Evolutionary conservation across 2,797 vertebrate genomes (phyloP).

Genomic region (Denticeps clupeoides): DNA sequence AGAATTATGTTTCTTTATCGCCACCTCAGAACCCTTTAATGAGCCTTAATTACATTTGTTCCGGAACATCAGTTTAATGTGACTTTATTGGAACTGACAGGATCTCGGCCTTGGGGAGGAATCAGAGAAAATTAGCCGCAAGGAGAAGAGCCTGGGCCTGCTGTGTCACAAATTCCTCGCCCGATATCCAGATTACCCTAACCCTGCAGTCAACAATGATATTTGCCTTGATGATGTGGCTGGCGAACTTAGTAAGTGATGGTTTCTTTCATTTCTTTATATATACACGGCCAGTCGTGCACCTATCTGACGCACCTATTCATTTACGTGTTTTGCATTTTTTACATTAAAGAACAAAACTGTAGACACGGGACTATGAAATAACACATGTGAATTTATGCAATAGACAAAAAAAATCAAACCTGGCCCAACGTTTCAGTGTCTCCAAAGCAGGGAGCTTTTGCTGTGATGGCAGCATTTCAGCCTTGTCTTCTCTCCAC

Average conservation of each 20-base stretch:
- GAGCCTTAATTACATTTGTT: neutral
- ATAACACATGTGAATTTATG: no score
- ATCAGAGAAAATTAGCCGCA: conserved; percentile 79
- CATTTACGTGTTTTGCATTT: no score
- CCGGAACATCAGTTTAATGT: neutral
- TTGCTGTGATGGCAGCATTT: no score
- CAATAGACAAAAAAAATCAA: no score
- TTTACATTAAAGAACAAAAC: no score
- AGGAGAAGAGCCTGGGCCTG: conserved; percentile 90
- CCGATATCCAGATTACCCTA: conserved; percentile 77
- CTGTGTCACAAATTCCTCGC: conserved; percentile 89
- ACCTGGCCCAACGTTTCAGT: no score
- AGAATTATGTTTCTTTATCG: no score
- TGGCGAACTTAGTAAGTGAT: conserved; percentile 77
- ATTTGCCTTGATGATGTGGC: conserved; percentile 92
- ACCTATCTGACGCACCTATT: neutral
- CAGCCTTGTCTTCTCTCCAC: no score
- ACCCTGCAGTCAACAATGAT: conserved; percentile 64
- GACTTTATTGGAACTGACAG: conserved; percentile 35
- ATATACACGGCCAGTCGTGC: neutral
- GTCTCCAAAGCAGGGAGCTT: no score
- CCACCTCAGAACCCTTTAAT: no score
- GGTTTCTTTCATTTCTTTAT: neutral
- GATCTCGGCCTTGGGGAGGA: conserved; percentile 75
- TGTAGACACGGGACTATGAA: no score